These are phyloP conservation scores for Phallusia fumigata DNA, from an alignment of 23 tunicate species.

Conservation along the genomic window DNA sequence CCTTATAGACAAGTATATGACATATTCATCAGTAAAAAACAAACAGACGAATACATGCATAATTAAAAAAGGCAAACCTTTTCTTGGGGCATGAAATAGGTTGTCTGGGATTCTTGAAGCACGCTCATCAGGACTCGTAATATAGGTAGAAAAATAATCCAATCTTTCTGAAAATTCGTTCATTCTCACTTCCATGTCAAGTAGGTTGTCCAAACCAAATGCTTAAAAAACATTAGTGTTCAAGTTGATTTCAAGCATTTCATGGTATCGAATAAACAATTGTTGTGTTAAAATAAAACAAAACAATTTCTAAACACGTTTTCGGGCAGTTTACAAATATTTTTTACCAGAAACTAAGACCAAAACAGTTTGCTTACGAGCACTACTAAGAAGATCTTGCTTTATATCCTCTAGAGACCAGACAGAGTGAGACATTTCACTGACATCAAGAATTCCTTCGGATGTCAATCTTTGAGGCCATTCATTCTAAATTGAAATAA, in stretches of 20 bases:
- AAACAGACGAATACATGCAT: too few species aligned
- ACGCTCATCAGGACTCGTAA: conserved; percentile 26
- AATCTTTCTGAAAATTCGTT: conserved; percentile 26
- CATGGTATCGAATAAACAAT: too few species aligned
- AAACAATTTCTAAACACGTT: too few species aligned
- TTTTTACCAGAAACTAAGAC: too few species aligned
- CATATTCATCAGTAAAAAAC: background rate
- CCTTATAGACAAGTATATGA: background rate
- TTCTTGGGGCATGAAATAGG: conserved; percentile 79
- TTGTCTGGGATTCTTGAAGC: conserved; percentile 61
- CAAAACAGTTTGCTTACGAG: conserved; percentile 27
- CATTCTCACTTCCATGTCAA: conserved; percentile 16
- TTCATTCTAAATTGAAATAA: too few species aligned
- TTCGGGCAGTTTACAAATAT: too few species aligned
- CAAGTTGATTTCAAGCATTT: background rate
- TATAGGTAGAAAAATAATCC: conserved; percentile 28
- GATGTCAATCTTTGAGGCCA: conserved; percentile 79
- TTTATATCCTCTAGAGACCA: conserved; percentile 37
- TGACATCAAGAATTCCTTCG: conserved; percentile 51
- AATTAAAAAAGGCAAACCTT: too few species aligned
- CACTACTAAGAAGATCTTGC: conserved; percentile 44
- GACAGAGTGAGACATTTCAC: conserved; percentile 7
- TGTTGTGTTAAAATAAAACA: too few species aligned
- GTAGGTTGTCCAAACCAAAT: conserved; percentile 41
- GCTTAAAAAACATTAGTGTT: conserved; percentile 18